These are phyloP conservation scores for Sinocyclocheilus maitianheensis DNA, from an alignment of 2,113 vertebrate species.

Conservation along the genomic window DNA sequence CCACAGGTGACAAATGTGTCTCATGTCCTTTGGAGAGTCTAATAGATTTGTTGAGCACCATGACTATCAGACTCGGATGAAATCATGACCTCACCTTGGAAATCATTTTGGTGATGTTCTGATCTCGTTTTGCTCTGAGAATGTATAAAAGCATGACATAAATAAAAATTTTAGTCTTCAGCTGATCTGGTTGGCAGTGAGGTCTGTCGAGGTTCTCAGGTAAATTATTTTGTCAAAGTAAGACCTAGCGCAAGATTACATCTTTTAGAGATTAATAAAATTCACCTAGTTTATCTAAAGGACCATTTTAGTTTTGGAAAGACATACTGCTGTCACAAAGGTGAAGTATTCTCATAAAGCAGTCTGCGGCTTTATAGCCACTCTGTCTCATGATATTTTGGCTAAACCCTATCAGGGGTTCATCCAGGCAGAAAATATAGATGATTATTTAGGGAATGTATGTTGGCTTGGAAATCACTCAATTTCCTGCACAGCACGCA, in stretches of 20 bases:
- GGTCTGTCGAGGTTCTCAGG: not conserved
- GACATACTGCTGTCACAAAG: not conserved
- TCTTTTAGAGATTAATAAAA: not conserved
- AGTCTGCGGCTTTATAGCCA: not conserved
- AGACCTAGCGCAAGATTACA: not conserved
- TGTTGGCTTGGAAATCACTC: not conserved
- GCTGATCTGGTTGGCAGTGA: not conserved
- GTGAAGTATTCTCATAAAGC: not conserved
- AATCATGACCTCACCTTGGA: not conserved
- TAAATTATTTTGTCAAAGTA: conserved; percentile 16
- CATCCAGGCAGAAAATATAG: not conserved
- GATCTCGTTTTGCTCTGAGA: not conserved
- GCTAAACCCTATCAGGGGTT: not conserved
- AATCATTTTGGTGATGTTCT: not conserved
- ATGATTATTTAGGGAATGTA: conserved; percentile 10
- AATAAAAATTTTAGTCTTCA: not conserved
- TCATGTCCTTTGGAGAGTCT: not conserved
- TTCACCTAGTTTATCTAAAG: not conserved
- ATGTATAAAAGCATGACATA: conserved; percentile 2
- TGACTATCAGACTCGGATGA: not conserved
- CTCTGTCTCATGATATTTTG: not conserved
- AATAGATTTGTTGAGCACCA: not conserved
- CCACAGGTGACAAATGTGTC: conserved; percentile 38
- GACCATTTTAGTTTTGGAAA: not conserved
- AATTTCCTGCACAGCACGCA: not conserved